phyloP scores from a whole-genome alignment of 2,113 vertebrate species.

The Hiodon tergisus region DNA sequence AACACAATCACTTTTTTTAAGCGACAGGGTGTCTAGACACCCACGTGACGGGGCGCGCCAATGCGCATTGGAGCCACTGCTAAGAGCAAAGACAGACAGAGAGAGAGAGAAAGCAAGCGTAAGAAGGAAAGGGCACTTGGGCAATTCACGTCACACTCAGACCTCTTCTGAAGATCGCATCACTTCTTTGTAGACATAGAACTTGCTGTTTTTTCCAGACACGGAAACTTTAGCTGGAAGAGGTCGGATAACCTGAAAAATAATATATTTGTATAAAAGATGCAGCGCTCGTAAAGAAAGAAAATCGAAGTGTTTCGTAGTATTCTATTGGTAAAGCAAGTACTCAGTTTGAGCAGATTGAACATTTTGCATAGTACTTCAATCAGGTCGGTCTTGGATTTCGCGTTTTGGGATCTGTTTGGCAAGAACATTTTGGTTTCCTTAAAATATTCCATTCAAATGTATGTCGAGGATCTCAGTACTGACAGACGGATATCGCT shows the following conservation, averaged over 20 bases:
- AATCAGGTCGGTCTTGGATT: constrained; percentile 39
- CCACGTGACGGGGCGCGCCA: constrained; percentile 86
- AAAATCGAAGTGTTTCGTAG: constrained; percentile 33
- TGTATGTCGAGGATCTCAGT: constrained; percentile 35
- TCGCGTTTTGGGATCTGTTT: constrained; percentile 27
- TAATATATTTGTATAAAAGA: constrained; percentile 33
- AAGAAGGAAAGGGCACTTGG: constrained; percentile 50
- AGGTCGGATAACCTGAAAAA: constrained; percentile 24
- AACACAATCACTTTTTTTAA: constrained; percentile 86
- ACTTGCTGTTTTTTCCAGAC: constrained; percentile 35
- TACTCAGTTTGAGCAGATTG: constrained; percentile 34
- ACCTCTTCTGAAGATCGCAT: constrained; percentile 30
- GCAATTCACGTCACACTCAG: constrained; percentile 34
- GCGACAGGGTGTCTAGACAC: constrained; percentile 96
- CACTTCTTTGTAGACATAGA: constrained; percentile 37
- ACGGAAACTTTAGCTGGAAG: constrained; percentile 43
- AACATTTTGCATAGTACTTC: constrained; percentile 6
- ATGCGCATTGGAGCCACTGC: constrained; percentile 74
- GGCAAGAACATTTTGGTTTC: constrained; percentile 29
- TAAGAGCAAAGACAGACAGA: constrained; percentile 37
- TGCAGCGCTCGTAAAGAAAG: constrained; percentile 38
- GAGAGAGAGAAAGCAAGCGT: constrained; percentile 34
- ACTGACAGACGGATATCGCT: constrained; percentile 36
- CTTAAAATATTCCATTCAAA: constrained; percentile 16
- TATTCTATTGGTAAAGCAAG: constrained; percentile 24